These are phyloP conservation scores for Koerneria pararmatus DNA, from an alignment of 2,888 invertebrate species.

Conservation along the genomic window DNA sequence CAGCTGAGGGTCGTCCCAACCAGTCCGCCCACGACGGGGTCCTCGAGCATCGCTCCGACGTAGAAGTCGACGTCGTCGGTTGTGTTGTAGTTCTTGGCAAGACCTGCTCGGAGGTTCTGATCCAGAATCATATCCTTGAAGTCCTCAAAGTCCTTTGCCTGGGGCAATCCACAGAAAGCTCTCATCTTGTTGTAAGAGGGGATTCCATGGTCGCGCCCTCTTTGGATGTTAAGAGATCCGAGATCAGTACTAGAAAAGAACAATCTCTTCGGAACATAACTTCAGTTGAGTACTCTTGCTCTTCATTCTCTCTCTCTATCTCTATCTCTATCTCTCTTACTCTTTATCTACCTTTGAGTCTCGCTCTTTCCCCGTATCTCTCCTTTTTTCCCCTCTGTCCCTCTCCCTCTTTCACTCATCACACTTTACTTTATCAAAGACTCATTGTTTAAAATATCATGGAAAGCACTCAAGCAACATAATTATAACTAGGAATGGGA, in stretches of 20 bases:
- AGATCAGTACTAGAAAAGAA: constrained; percentile 68
- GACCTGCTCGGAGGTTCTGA: constrained; percentile 71
- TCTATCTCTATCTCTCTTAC: too few relatives aligned
- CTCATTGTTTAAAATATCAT: too few relatives aligned
- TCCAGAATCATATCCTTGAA: constrained; percentile 76
- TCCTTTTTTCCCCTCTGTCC: too few relatives aligned
- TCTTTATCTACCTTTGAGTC: too few relatives aligned
- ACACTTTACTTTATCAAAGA: too few relatives aligned
- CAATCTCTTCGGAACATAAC: neutral
- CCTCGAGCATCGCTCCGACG: constrained; percentile 64
- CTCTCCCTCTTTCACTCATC: too few relatives aligned
- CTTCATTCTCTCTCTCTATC: too few relatives aligned
- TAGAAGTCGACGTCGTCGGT: constrained; percentile 64
- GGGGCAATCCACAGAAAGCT: constrained; percentile 77
- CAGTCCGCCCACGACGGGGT: constrained; percentile 62
- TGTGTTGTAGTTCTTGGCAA: constrained; percentile 62
- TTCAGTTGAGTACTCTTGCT: too few relatives aligned
- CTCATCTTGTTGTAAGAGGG: constrained; percentile 65
- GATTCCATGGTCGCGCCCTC: constrained; percentile 87
- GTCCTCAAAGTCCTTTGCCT: constrained; percentile 71
- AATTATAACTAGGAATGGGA: too few relatives aligned
- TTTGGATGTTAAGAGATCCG: constrained; percentile 89
- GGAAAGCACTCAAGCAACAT: too few relatives aligned
- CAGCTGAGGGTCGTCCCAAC: constrained; percentile 64
- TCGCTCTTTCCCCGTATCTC: too few relatives aligned